Base-by-base conservation (phyloP, 2,888 invertebrate genomes). In the Drosophila lacicola region DNA sequence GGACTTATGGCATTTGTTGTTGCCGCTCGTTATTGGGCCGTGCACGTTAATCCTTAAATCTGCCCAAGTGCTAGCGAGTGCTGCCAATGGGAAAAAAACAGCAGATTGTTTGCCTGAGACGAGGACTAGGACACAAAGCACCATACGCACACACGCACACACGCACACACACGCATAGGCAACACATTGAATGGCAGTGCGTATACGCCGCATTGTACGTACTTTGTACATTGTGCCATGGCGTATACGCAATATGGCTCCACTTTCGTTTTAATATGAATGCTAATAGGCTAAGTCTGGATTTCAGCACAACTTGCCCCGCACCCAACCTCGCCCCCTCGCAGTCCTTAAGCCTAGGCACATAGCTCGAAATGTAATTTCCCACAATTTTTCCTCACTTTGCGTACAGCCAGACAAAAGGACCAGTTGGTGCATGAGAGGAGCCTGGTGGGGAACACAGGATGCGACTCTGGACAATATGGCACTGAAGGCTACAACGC, bases 201-300 rank as follows among this genome's bases (percentile, higher is more conserved):
- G 80, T 74, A 88, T 80, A 78, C 67, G 74, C 68, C 71, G 67
- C 46, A 58, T 62, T 74, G 75, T 74, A 69, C 55, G 58, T 36
- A 64, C 51, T 65, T 13, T 58, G 54, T 74, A 58, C 51, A 66
- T 50, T 60, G 67, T 61, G 29, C 37, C 54, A 74, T 63, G 49
- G 74, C 79, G 86, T 82, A 82, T 85, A 85, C 89, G 87, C 89
- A 84, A 84, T 86, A 89, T 86, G 82, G 84, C 87, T 87, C 84
- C 89, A 85, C 88, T 89, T 89, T 85, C 80, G 80, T 85, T 86
- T 78, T 87, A 87, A 87, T 87, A 89, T 87, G 88, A 89, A 88
- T 88, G 89, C 90, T 89, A 87, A 87, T 89, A 87, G 86, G 81
- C 88, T 82, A 85, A 86, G 89, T 82, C 85, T 80, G 88, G 85